Percentiles rank a stretch among this genome's conserved stretches.
Evolutionary conservation across 2,888 invertebrate genomes (phyloP).

Genomic region (Drosophila cognata): DNA sequence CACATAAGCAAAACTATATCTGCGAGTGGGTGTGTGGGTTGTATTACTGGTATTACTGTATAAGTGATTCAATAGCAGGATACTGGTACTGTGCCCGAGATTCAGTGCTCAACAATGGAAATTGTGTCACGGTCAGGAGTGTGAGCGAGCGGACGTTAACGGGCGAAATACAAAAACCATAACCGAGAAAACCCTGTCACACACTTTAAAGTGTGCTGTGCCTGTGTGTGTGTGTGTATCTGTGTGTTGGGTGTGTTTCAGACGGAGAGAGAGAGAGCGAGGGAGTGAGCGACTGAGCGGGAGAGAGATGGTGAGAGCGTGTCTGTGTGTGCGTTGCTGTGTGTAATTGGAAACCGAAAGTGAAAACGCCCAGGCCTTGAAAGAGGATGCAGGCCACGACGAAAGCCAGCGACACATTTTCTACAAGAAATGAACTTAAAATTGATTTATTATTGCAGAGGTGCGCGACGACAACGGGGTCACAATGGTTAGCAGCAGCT

Average conservation of each 20-base stretch:
- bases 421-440: conserved; percentile 65
- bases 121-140: conserved; percentile 81
- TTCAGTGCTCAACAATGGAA: conserved; percentile 63
- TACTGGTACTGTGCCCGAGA: conserved; percentile 34
- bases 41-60: conserved; percentile 43
- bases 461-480: conserved; percentile 10
- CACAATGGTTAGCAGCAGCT: conserved; percentile 8
- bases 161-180: conserved; percentile 39
- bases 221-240: conserved; percentile 27
- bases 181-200: conserved; percentile 48
- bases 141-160: conserved; percentile 48
- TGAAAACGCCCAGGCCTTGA: conserved; percentile 79
- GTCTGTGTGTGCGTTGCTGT: conserved; percentile 40
- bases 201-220: conserved; percentile 47
- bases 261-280: conserved; percentile 6
- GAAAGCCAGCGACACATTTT: conserved; percentile 45
- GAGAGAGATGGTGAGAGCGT: conserved; percentile 19
- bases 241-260: conserved; percentile 13
- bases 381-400: conserved; percentile 51
- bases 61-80: conserved; percentile 31
- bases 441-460: conserved; percentile 70
- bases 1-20: neutral
- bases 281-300: conserved; percentile 7
- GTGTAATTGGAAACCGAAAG: conserved; percentile 78
- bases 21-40: conserved; percentile 5